Conservation (phyloP, 2,888 invertebrate species). For the Heliconius aoede region DNA sequence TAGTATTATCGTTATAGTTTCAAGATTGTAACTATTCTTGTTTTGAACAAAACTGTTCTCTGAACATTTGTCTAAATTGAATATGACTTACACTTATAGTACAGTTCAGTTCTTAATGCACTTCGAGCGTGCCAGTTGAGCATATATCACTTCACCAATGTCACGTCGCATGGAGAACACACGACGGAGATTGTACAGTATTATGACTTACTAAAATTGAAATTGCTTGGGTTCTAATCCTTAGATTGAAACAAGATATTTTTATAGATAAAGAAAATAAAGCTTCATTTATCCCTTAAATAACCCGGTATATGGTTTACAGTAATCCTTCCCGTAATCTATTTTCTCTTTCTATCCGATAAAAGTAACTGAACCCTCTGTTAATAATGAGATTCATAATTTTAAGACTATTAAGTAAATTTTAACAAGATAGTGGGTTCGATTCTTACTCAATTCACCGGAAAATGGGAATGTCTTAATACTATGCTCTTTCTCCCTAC, state of each 20-base stretch:
- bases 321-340: not conserved
- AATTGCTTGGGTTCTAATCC: not conserved
- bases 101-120: no score
- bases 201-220: not conserved
- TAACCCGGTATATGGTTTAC: not conserved
- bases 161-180: no score
- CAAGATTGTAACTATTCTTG: constrained; percentile 4
- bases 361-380: not conserved
- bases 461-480: no score
- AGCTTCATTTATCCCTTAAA: no score
- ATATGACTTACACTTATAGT: no score
- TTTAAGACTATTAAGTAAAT: not conserved
- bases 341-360: not conserved
- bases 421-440: no score
- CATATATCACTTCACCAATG: no score
- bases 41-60: not conserved
- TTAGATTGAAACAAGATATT: not conserved
- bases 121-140: no score
- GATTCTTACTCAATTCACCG: no score
- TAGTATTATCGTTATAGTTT: constrained; percentile 8
- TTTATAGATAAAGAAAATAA: not conserved
- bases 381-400: not conserved
- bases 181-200: no score
- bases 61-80: not conserved
- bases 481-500: no score